These are phyloP conservation scores for Drosophila longiperda DNA, from an alignment of 2,888 invertebrate species.

Conservation along the genomic window DNA sequence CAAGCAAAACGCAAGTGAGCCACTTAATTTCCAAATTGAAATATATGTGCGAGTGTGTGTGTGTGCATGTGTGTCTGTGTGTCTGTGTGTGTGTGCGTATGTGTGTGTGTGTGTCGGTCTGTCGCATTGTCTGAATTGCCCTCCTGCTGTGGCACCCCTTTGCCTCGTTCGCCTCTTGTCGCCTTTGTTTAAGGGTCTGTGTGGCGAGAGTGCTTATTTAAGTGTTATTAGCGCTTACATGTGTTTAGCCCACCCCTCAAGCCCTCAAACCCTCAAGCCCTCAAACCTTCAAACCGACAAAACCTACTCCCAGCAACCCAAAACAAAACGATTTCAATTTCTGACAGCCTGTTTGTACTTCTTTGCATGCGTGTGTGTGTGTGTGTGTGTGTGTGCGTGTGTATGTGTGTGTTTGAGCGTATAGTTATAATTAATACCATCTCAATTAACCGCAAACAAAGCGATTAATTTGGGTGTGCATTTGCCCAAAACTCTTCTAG, in stretches of 20 bases:
- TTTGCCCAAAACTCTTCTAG: conserved; percentile 55
- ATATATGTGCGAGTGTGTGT: conserved; percentile 39
- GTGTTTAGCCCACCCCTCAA: conserved; percentile 58
- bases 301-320: neutral
- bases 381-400: conserved; percentile 17
- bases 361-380: conserved; percentile 8
- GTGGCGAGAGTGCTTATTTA: conserved; percentile 60
- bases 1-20: conserved; percentile 64
- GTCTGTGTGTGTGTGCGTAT: conserved; percentile 10
- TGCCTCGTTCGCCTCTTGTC: neutral
- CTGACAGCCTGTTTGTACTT: conserved; percentile 53
- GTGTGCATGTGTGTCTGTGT: no score
- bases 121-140: conserved; percentile 16
- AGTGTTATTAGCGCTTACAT: conserved; percentile 80
- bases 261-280: neutral
- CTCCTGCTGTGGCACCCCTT: conserved; percentile 6
- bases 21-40: conserved; percentile 78
- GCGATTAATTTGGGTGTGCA: conserved; percentile 72
- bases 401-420: conserved; percentile 34
- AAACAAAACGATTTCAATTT: conserved; percentile 74
- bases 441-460: conserved; percentile 80
- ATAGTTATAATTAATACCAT: conserved; percentile 75
- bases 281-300: neutral
- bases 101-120: conserved; percentile 16
- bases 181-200: conserved; percentile 30